phyloP scores from a whole-genome alignment of 2,888 invertebrate species.

The Protonemura montana region DNA sequence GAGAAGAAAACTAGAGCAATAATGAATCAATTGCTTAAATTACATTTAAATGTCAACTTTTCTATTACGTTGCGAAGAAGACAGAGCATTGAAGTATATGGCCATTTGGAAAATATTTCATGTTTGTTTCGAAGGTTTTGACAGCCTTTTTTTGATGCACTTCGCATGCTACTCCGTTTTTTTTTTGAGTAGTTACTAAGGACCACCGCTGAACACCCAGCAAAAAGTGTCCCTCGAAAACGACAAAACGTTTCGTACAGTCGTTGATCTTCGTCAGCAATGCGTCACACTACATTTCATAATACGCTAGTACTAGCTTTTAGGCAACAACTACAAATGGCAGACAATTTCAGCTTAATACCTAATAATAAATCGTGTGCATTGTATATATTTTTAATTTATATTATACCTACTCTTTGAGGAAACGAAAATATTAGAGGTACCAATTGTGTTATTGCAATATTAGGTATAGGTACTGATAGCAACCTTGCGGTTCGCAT shows the following conservation, averaged over 20 bases:
- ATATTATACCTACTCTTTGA: not conserved
- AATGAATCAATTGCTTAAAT: not conserved
- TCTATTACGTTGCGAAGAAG: not conserved
- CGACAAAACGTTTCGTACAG: not conserved
- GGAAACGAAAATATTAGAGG: slow-evolving; percentile 3
- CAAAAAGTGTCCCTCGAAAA: not conserved
- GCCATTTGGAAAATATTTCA: slow-evolving; percentile 12
- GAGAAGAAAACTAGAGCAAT: not conserved
- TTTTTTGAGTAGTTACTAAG: not conserved
- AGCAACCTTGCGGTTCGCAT: slow-evolving; percentile 16
- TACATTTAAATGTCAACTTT: not conserved
- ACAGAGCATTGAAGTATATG: slow-evolving; percentile 7
- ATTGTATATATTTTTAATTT: not conserved
- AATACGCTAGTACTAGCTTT: not conserved
- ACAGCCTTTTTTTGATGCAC: not conserved
- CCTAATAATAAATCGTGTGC: not conserved
- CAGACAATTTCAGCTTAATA: not conserved
- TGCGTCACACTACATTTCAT: not conserved
- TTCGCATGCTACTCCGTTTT: not conserved
- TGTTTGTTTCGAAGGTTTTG: not conserved
- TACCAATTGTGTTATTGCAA: slow-evolving; percentile 47
- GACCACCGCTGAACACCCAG: too few relatives aligned
- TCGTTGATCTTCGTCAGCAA: not conserved
- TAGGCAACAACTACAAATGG: not conserved
- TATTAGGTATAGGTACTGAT: slow-evolving; percentile 45